Conservation (phyloP, 2,888 invertebrate genomes). For the Thelaira solivaga region DNA sequence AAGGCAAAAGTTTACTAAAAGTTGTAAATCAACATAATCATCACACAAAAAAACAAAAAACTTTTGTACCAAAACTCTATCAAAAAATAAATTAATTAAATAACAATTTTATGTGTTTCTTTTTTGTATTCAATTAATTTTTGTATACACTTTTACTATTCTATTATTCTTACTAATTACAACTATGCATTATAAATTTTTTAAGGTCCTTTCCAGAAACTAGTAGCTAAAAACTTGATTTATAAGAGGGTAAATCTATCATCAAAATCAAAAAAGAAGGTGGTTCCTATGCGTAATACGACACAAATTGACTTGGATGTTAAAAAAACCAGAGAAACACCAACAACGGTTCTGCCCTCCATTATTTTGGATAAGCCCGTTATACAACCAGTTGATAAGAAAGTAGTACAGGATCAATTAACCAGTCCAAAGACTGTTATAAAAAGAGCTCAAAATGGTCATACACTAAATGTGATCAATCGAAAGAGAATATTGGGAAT, state of each 20-base stretch:
- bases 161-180: slow-evolving; percentile 35
- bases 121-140: too few relatives aligned
- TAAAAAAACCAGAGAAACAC: background rate
- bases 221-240: slow-evolving; percentile 5
- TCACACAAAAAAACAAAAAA: slow-evolving; percentile 65
- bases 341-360: background rate
- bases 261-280: background rate
- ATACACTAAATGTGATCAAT: slow-evolving; percentile 71
- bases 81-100: slow-evolving; percentile 22
- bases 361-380: slow-evolving; percentile 12
- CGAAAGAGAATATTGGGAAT: slow-evolving; percentile 73
- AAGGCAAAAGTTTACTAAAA: slow-evolving; percentile 67
- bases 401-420: slow-evolving; percentile 45
- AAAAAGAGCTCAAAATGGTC: slow-evolving; percentile 69
- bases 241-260: slow-evolving; percentile 15
- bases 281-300: background rate
- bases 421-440: slow-evolving; percentile 69
- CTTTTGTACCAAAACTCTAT: slow-evolving; percentile 64
- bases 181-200: slow-evolving; percentile 16
- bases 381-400: slow-evolving; percentile 39
- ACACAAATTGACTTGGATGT: background rate
- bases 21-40: slow-evolving; percentile 73
- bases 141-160: too few relatives aligned
- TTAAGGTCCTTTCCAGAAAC: background rate
- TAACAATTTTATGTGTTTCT: background rate